A percentile compares a stretch with the other conserved stretches of the same genome.
Evolutionary conservation across 2,797 vertebrate genomes (phyloP).

Genomic region (Petrocephalus sullivani): DNA sequence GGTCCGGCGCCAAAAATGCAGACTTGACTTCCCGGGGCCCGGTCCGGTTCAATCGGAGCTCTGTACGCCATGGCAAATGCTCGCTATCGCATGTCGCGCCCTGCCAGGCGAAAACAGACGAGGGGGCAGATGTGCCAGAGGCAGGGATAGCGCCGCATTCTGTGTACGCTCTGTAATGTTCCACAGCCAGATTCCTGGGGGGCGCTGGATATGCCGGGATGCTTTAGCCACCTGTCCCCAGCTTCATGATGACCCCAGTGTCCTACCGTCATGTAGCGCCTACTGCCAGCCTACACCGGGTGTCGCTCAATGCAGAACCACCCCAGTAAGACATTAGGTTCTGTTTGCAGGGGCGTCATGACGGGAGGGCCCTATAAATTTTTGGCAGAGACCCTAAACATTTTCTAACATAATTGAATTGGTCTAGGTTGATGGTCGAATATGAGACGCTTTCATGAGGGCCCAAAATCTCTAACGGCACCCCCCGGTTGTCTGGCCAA

Average conservation of each 20-base stretch:
- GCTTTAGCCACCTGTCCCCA: background rate
- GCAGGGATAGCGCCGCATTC: background rate
- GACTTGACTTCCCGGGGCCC: background rate
- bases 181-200: background rate
- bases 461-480: too few relatives aligned
- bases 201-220: background rate
- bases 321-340: background rate
- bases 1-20: background rate
- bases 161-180: background rate
- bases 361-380: too few relatives aligned
- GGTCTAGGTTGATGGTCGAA: too few relatives aligned
- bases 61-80: slow-evolving; percentile 7
- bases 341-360: background rate
- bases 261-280: background rate
- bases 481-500: background rate
- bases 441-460: too few relatives aligned
- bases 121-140: background rate
- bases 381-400: too few relatives aligned
- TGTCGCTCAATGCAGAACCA: background rate
- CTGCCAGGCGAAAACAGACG: background rate
- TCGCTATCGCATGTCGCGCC: background rate
- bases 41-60: background rate
- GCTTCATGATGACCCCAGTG: background rate
- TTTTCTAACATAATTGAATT: too few relatives aligned
- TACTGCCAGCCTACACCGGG: background rate